Conservation (phyloP, 2,888 invertebrate species). For the Rhagium mordax region DNA sequence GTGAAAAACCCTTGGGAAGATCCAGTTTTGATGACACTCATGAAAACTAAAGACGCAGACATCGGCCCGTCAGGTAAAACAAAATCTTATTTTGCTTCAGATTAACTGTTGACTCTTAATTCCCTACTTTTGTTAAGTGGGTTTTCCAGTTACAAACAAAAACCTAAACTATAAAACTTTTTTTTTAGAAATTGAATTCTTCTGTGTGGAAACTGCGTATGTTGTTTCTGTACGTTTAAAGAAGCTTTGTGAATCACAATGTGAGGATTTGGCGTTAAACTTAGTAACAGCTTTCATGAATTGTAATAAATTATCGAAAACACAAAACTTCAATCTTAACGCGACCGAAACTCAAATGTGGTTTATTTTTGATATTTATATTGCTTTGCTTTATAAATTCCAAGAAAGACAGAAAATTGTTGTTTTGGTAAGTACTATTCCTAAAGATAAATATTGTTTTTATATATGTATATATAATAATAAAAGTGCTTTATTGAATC, state of each 20-base stretch:
- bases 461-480: too few relatives aligned
- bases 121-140: not conserved
- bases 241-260: slow-evolving; percentile 75
- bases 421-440: slow-evolving; percentile 68
- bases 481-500: too few relatives aligned
- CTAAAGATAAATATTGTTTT: not conserved
- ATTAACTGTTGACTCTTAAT: too few relatives aligned
- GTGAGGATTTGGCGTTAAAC: slow-evolving; percentile 76
- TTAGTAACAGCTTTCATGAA: slow-evolving; percentile 72
- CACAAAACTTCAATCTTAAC: slow-evolving; percentile 64
- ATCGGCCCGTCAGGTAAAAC: slow-evolving; percentile 65
- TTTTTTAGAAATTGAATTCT: slow-evolving; percentile 72
- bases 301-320: slow-evolving; percentile 65
- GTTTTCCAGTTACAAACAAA: not conserved
- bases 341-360: slow-evolving; percentile 71
- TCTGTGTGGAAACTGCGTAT: slow-evolving; percentile 74
- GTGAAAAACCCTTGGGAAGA: slow-evolving; percentile 67
- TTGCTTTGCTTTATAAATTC: slow-evolving; percentile 74
- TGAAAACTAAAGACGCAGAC: slow-evolving; percentile 62
- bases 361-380: slow-evolving; percentile 75
- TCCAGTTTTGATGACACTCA: slow-evolving; percentile 61
- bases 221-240: slow-evolving; percentile 75
- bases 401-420: slow-evolving; percentile 73
- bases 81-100: not conserved
- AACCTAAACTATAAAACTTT: not conserved